Percentiles rank a stretch among this genome's conserved stretches.
Evolutionary conservation across 2,113 vertebrate genomes (phyloP).

Genomic region (Cervus canadensis): DNA sequence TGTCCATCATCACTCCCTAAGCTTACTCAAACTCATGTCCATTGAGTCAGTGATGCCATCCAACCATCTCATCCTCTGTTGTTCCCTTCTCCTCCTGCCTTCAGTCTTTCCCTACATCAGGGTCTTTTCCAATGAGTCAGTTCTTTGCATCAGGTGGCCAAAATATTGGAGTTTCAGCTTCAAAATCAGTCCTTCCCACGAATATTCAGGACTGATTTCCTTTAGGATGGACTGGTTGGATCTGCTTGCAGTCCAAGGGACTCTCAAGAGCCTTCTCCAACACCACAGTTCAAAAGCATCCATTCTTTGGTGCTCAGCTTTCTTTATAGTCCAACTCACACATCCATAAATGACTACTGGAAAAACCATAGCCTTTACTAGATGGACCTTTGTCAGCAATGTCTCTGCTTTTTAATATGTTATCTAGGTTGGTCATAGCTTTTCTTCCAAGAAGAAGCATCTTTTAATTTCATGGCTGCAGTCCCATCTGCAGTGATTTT

Average conservation of each 20-base stretch:
- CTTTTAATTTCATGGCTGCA: neutral
- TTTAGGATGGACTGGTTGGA: neutral
- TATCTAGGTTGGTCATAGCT: neutral
- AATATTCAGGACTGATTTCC: neutral
- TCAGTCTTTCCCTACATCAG: neutral
- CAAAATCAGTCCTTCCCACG: neutral
- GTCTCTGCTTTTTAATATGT: neutral
- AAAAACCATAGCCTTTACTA: neutral
- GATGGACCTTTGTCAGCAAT: neutral
- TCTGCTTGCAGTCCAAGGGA: neutral
- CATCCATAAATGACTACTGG: neutral
- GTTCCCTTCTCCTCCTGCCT: neutral
- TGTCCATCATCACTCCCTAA: neutral
- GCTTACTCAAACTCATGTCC: neutral
- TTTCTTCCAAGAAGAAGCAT: neutral
- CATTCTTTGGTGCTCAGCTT: neutral
- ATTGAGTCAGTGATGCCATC: neutral
- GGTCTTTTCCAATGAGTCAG: neutral
- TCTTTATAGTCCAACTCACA: neutral
- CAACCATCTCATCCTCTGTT: neutral
- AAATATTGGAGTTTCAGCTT: neutral
- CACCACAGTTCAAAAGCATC: neutral
- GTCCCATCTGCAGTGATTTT: neutral
- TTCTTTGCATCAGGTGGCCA: neutral
- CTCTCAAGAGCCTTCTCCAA: neutral